These are phyloP conservation scores for Latrodectus elegans DNA, from an alignment of 2,888 invertebrate genomes.

Conservation along the genomic window DNA sequence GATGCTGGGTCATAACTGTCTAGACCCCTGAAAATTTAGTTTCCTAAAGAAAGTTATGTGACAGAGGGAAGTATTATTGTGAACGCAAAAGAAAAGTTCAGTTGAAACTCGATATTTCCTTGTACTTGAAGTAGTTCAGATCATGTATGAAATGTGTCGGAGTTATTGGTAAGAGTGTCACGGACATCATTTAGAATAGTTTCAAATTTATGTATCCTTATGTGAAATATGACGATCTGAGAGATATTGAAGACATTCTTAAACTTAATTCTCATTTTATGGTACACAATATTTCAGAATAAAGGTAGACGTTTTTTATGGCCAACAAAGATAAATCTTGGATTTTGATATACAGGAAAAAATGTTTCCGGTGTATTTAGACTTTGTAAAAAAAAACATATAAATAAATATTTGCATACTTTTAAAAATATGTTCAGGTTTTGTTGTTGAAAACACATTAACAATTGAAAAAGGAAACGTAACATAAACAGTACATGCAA, in stretches of 20 bases:
- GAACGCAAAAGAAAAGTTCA: not conserved
- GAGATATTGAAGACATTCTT: not conserved
- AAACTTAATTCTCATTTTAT: slow-evolving; percentile 1
- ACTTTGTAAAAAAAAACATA: too few relatives aligned
- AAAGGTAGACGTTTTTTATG: too few relatives aligned
- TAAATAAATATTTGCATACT: too few relatives aligned
- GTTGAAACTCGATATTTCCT: slow-evolving; percentile 1
- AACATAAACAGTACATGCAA: too few relatives aligned
- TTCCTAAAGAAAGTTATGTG: slow-evolving; percentile 3
- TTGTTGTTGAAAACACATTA: too few relatives aligned
- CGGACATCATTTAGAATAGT: slow-evolving; percentile 5
- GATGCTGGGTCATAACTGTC: slow-evolving; percentile 9
- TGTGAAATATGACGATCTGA: slow-evolving; percentile 2
- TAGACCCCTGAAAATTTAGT: not conserved
- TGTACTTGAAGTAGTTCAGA: not conserved
- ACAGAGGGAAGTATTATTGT: not conserved
- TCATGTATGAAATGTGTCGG: not conserved
- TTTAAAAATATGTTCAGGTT: too few relatives aligned
- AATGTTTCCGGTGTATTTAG: too few relatives aligned
- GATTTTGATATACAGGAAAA: too few relatives aligned
- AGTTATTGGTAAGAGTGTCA: not conserved
- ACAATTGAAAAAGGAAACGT: too few relatives aligned
- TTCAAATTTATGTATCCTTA: not conserved
- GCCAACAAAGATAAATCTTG: too few relatives aligned
- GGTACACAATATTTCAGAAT: not conserved